These are phyloP conservation scores for Plumapathes pennacea DNA, from an alignment of 92 coral and sea anemone species.

Conservation along the genomic window DNA sequence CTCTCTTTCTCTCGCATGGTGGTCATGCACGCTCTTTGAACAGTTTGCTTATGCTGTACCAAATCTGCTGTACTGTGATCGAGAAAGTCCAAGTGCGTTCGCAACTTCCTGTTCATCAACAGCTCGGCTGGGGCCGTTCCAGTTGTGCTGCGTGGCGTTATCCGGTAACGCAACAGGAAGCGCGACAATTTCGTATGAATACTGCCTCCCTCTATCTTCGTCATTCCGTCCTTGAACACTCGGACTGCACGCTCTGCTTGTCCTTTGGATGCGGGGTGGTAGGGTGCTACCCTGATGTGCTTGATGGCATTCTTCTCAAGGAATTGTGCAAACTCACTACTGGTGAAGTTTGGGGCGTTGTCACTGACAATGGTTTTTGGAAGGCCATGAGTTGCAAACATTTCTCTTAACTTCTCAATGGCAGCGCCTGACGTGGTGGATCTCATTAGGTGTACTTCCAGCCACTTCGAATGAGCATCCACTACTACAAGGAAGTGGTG, in stretches of 20 bases:
- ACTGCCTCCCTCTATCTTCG: conserved; percentile 38
- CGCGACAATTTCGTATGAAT: conserved; percentile 25
- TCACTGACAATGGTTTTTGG: conserved; percentile 34
- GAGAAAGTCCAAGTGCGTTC: conserved; percentile 3
- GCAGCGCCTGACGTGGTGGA: conserved; percentile 36
- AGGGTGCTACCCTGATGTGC: conserved; percentile 32
- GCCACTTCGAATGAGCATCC: conserved; percentile 31
- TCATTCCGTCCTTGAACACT: conserved; percentile 31
- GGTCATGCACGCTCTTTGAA: conserved; percentile 22
- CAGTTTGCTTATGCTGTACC: conserved; percentile 6
- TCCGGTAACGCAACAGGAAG: conserved; percentile 28
- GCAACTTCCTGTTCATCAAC: conserved; percentile 7
- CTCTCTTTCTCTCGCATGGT: conserved; percentile 29
- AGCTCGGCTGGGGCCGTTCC: conserved; percentile 32
- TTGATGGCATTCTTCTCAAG: conserved; percentile 18
- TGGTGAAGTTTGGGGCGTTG: conserved; percentile 42
- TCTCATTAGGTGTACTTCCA: conserved; percentile 28
- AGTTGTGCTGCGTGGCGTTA: conserved; percentile 32
- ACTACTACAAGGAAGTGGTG: conserved; percentile 17
- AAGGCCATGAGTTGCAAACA: conserved; percentile 36
- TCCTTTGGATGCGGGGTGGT: conserved; percentile 44
- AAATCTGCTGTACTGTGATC: conserved; percentile 2
- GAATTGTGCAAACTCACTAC: conserved; percentile 26
- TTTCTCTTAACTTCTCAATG: conserved; percentile 31
- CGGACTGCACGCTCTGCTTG: conserved; percentile 15